Evolutionary conservation across 53 echinoderm and acorn worm genomes (phyloP).

Genomic region (Temnopleurus reevesii): DNA sequence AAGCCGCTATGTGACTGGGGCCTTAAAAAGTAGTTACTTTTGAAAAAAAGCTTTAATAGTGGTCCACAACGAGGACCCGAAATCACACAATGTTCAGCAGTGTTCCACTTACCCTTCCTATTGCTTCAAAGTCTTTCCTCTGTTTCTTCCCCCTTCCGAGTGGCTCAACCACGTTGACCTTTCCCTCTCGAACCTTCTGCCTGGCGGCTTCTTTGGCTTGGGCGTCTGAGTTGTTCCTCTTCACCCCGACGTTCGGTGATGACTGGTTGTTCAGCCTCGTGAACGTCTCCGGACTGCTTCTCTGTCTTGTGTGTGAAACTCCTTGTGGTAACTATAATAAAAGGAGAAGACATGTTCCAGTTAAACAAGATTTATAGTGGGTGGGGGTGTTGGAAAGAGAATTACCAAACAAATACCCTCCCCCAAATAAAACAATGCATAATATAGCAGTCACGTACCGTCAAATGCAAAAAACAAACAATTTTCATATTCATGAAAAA

Average conservation of each 20-base stretch:
- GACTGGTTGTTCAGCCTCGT: constrained; percentile 16
- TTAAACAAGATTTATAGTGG: too few species aligned
- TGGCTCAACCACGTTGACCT: constrained; percentile 40
- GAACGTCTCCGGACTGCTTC: constrained; percentile 81
- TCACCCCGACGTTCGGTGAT: constrained; percentile 53
- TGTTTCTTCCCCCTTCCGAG: constrained; percentile 34
- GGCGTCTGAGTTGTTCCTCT: constrained; percentile 88
- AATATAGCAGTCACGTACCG: too few species aligned
- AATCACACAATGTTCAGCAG: background rate
- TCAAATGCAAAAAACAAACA: too few species aligned
- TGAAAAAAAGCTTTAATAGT: too few species aligned
- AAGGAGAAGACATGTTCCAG: too few species aligned
- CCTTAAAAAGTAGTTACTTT: too few species aligned
- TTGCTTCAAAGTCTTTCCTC: constrained; percentile 59
- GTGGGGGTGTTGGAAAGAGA: too few species aligned
- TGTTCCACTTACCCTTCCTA: constrained; percentile 83
- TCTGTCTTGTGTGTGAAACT: constrained; percentile 69
- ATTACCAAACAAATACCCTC: too few species aligned
- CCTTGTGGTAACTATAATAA: constrained; percentile 67
- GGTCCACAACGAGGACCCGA: too few species aligned
- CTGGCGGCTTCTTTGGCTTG: constrained; percentile 68
- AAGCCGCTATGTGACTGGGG: too few species aligned
- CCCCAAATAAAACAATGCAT: too few species aligned
- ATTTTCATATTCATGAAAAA: too few species aligned
- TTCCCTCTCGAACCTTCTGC: constrained; percentile 47